Evolutionary conservation across 2,113 vertebrate species (phyloP).

Genomic region (Dicerorhinus sumatrensis): DNA sequence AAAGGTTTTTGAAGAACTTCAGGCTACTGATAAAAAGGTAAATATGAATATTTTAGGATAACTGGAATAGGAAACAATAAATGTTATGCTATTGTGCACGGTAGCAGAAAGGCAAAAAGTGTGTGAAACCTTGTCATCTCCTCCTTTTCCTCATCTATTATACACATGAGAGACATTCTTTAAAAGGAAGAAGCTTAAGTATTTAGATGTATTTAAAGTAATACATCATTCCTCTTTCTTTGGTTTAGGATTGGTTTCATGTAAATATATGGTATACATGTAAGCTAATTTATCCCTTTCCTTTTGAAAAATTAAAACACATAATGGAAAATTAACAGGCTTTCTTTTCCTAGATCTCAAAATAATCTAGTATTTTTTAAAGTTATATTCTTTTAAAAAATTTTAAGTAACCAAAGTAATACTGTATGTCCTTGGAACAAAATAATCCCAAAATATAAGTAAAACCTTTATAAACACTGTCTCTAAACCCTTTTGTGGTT

Average conservation of each 20-base stretch:
- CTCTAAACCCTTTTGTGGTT: background rate
- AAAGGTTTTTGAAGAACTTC: constrained; percentile 98
- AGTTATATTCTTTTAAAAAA: background rate
- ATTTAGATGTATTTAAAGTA: background rate
- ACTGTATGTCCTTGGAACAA: background rate
- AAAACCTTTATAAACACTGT: background rate
- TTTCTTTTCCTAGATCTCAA: background rate
- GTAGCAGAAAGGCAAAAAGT: background rate
- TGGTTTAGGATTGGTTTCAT: constrained; percentile 23
- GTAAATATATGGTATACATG: background rate
- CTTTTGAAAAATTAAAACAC: constrained; percentile 20
- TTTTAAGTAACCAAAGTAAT: background rate
- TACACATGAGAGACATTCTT: background rate
- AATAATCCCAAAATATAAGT: background rate
- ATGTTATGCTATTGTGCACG: background rate
- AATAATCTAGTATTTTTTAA: constrained; percentile 34
- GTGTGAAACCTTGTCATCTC: background rate
- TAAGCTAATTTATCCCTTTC: background rate
- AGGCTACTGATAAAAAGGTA: constrained; percentile 96
- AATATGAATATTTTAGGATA: background rate
- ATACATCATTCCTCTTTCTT: constrained; percentile 33
- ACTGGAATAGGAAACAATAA: background rate
- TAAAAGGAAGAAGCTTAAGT: background rate
- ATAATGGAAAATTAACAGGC: background rate
- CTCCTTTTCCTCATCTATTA: background rate